Percentiles rank a stretch among this genome's conserved stretches.
Conservation (phyloP, 2,797 vertebrate genomes). For the Scomberomorus guttatus region DNA sequence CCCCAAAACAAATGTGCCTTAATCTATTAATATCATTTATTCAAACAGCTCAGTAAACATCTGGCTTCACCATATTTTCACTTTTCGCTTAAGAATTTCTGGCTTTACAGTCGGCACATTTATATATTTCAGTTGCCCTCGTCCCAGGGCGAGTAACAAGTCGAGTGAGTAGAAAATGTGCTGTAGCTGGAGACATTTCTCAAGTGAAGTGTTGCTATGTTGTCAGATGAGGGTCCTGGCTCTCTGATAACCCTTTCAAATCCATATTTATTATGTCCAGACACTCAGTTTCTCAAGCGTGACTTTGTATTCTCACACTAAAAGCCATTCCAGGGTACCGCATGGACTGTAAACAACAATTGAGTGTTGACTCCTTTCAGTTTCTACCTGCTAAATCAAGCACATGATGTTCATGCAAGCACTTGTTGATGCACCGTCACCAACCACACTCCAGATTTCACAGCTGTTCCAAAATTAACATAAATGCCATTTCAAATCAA, state of each 20-base stretch:
- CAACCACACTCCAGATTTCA: slow-evolving; percentile 43
- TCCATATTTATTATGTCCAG: background rate
- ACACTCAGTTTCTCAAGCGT: background rate
- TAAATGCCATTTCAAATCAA: slow-evolving; percentile 60
- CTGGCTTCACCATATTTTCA: background rate
- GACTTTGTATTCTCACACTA: slow-evolving; percentile 2
- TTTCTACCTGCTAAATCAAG: slow-evolving; percentile 16
- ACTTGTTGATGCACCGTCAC: slow-evolving; percentile 22
- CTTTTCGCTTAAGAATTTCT: slow-evolving; percentile 25
- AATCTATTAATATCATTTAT: slow-evolving; percentile 14
- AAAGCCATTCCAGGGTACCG: slow-evolving; percentile 4
- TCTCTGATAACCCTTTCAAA: background rate
- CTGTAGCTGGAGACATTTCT: slow-evolving; percentile 15
- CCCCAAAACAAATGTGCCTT: slow-evolving; percentile 22
- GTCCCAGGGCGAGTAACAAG: background rate
- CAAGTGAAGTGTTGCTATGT: slow-evolving; percentile 8
- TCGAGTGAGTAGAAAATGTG: slow-evolving; percentile 14
- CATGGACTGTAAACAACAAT: slow-evolving; percentile 1
- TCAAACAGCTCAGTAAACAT: slow-evolving; percentile 14
- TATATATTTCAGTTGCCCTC: slow-evolving; percentile 41
- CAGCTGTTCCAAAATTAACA: slow-evolving; percentile 62
- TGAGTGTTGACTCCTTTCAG: background rate
- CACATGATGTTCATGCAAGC: background rate
- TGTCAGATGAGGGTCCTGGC: slow-evolving; percentile 1
- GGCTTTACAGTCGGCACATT: slow-evolving; percentile 14